Conservation (phyloP, 2,113 vertebrate species). For the Diphyllodes magnificus region DNA sequence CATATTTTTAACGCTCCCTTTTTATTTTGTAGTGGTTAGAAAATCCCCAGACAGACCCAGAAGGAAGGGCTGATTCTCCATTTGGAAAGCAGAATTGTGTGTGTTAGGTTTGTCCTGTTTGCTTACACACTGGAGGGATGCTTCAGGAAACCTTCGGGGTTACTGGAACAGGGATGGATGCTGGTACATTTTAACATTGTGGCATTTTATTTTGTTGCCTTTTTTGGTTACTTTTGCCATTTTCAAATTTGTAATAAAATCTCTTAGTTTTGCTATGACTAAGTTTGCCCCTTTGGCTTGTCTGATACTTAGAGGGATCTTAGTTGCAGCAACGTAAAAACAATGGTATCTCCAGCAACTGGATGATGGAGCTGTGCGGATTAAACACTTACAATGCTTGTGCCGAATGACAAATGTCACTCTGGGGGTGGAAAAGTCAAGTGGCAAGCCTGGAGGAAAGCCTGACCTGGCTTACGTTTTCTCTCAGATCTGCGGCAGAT, state of each 20-base stretch:
- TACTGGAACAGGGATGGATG: background rate
- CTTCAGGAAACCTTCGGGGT: background rate
- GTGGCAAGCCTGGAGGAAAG: background rate
- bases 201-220: background rate
- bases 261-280: background rate
- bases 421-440: background rate
- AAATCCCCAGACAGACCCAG: background rate
- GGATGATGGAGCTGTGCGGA: background rate
- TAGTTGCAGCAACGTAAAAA: background rate
- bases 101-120: background rate
- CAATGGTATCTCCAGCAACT: background rate
- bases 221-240: background rate
- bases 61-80: background rate
- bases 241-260: background rate
- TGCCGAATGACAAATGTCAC: background rate
- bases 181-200: background rate
- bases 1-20: background rate
- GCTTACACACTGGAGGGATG: background rate
- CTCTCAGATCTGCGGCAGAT: background rate
- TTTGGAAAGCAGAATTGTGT: background rate
- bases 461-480: background rate
- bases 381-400: background rate
- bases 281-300: background rate
- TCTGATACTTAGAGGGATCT: background rate
- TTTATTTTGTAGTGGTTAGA: background rate